Evolutionary conservation across 2,113 vertebrate species (phyloP).

Genomic region (Sigmodon hispidus): DNA sequence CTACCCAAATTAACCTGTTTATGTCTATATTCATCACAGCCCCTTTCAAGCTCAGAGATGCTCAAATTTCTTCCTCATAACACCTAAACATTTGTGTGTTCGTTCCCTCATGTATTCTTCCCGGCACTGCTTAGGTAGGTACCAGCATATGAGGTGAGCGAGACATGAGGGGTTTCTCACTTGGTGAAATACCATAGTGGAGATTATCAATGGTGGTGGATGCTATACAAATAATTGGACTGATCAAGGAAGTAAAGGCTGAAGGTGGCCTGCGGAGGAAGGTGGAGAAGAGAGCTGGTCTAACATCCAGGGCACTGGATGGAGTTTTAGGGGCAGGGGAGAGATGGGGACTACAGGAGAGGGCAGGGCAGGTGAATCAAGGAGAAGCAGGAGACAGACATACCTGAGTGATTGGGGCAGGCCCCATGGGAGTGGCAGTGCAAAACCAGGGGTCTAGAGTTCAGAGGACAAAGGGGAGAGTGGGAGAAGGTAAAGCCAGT

Average conservation of each 20-base stretch:
- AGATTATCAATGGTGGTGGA: conserved; percentile 11
- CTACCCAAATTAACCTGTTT: neutral
- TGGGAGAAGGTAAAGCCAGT: conserved; percentile 7
- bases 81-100: neutral
- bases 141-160: neutral
- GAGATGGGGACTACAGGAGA: neutral
- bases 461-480: neutral
- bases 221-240: conserved; percentile 7
- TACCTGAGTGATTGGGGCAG: neutral
- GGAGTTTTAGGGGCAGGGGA: neutral
- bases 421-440: neutral
- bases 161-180: neutral
- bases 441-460: neutral
- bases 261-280: neutral
- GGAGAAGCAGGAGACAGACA: neutral
- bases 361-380: neutral
- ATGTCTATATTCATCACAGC: neutral
- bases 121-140: neutral
- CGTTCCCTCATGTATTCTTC: neutral
- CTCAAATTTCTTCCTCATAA: conserved; percentile 31
- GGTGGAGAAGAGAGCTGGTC: neutral
- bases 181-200: neutral
- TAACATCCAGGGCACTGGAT: conserved; percentile 45
- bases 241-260: neutral
- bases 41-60: conserved; percentile 7